Conservation (phyloP, 2,797 vertebrate species). For the Schizopygopsis malacanthus region DNA sequence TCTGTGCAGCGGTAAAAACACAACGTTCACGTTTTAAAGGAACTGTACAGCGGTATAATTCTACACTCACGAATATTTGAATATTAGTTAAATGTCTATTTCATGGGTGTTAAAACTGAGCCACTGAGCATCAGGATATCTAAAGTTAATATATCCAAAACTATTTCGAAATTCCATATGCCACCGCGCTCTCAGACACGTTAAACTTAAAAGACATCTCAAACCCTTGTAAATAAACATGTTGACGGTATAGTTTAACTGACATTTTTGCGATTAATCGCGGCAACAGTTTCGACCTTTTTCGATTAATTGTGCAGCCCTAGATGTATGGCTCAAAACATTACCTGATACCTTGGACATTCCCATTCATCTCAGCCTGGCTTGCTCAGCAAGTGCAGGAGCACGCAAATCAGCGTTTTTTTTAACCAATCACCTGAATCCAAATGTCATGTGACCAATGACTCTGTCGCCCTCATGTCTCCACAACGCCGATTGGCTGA, state of each 20-base stretch:
- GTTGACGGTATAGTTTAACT: background rate
- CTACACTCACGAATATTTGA: background rate
- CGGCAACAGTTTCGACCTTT: background rate
- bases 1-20: background rate
- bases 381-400: background rate
- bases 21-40: background rate
- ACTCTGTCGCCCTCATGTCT: background rate
- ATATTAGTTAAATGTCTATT: background rate
- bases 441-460: background rate
- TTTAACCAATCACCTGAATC: background rate
- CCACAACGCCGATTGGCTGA: background rate
- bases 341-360: background rate
- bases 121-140: background rate
- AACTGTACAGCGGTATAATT: background rate
- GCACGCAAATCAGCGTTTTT: background rate
- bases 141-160: background rate
- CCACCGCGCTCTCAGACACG: background rate
- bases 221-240: background rate
- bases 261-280: background rate
- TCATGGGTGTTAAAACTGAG: background rate
- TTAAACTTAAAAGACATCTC: background rate
- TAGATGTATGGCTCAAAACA: background rate
- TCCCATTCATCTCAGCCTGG: background rate
- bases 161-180: background rate
- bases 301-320: background rate